These are phyloP conservation scores for Paramormyrops kingsleyae DNA, from an alignment of 2,113 vertebrate genomes.

Conservation along the genomic window DNA sequence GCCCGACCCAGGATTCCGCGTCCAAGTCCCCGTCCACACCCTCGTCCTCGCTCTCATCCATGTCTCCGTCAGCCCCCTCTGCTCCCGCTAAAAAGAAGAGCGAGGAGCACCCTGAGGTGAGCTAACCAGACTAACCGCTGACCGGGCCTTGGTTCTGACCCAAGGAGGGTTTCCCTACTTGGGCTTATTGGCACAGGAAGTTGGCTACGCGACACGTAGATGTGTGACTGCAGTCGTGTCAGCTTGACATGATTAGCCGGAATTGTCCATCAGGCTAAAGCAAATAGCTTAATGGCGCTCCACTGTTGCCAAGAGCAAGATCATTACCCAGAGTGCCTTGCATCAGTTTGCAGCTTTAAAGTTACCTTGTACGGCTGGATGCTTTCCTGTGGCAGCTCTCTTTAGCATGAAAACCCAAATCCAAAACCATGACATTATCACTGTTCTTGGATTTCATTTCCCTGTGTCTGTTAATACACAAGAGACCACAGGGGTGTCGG, in stretches of 20 bases:
- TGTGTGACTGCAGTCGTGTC: neutral
- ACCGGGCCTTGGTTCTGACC: neutral
- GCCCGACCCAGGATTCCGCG: conserved; percentile 62
- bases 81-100: conserved; percentile 70
- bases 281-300: neutral
- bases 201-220: neutral
- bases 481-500: neutral
- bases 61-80: conserved; percentile 23
- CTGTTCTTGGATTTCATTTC: neutral
- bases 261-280: neutral
- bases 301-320: neutral
- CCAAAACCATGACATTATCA: neutral
- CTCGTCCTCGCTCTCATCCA: neutral
- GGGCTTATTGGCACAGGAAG: neutral
- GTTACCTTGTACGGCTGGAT: neutral
- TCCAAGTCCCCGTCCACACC: conserved; percentile 43
- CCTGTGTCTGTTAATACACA: neutral
- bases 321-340: neutral
- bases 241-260: neutral
- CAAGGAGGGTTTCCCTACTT: neutral
- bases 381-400: neutral
- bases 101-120: conserved; percentile 70
- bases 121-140: neutral
- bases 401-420: neutral
- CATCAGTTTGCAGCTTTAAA: neutral